Percentiles rank a stretch among this genome's conserved stretches.
phyloP scores from a whole-genome alignment of 1,140 invertebrate species.

The Aphelenchoides besseyi region DNA sequence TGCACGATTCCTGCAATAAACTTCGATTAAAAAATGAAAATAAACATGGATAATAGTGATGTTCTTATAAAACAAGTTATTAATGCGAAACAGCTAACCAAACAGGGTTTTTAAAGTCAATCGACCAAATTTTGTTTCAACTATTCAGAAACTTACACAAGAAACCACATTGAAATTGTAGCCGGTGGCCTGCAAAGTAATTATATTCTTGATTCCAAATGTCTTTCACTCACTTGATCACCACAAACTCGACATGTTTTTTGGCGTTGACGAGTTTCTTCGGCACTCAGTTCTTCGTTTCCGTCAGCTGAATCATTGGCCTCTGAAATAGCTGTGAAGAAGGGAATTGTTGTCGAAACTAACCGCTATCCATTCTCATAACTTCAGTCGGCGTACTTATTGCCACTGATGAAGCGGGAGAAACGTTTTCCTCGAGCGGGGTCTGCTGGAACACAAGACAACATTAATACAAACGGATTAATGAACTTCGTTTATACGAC shows the following conservation, averaged over 20 bases:
- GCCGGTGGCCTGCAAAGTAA: conserved; percentile 67
- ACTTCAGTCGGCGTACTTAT: neutral
- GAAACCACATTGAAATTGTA: conserved; percentile 96
- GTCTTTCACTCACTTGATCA: conserved; percentile 70
- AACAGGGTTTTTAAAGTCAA: too few relatives aligned
- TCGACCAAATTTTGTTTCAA: too few relatives aligned
- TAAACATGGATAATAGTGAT: too few relatives aligned
- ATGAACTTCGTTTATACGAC: too few relatives aligned
- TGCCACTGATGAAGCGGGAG: neutral
- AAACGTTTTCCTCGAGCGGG: neutral
- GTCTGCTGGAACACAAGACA: neutral
- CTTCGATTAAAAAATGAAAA: too few relatives aligned
- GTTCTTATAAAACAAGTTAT: too few relatives aligned
- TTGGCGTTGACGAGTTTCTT: conserved; percentile 39
- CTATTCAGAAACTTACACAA: conserved; percentile 70
- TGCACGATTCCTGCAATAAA: too few relatives aligned
- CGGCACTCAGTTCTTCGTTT: neutral
- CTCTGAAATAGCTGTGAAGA: neutral
- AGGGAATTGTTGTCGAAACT: neutral
- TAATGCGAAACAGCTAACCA: too few relatives aligned
- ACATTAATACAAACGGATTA: neutral
- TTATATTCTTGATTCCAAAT: neutral
- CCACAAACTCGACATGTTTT: conserved; percentile 76
- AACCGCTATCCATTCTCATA: neutral
- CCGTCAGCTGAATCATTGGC: neutral